Evolutionary conservation across 2,888 invertebrate genomes (phyloP).

Genomic region (Fragum sueziense): DNA sequence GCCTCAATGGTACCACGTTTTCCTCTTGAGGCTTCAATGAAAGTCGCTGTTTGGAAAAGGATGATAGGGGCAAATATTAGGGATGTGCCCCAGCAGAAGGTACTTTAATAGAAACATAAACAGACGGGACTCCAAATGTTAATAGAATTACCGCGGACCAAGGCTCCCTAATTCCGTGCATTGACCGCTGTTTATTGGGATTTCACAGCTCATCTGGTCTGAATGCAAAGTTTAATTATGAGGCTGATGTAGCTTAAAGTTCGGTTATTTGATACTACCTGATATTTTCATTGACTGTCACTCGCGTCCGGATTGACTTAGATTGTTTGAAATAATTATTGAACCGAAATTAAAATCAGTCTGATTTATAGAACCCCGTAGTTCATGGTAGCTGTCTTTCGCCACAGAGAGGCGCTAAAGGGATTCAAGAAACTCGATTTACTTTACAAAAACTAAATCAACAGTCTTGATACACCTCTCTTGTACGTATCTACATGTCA

Average conservation of each 20-base stretch:
- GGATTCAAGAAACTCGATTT: too few species aligned
- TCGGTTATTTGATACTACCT: slow-evolving; percentile 5
- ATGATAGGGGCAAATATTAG: too few species aligned
- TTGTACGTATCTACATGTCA: too few species aligned
- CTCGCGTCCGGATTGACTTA: not conserved
- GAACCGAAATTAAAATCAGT: not conserved
- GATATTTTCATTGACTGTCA: not conserved
- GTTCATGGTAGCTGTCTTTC: too few species aligned
- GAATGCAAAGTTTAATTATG: slow-evolving; percentile 17
- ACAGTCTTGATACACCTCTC: too few species aligned
- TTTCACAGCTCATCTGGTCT: slow-evolving; percentile 22
- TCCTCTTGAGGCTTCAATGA: too few species aligned
- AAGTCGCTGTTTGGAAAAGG: too few species aligned
- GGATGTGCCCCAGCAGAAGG: not conserved
- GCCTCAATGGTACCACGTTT: too few species aligned
- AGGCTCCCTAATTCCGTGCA: not conserved
- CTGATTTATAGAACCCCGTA: too few species aligned
- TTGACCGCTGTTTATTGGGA: slow-evolving; percentile 2
- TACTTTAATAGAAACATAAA: not conserved
- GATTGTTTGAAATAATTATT: not conserved
- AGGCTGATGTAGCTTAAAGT: slow-evolving; percentile 15
- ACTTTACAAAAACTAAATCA: too few species aligned
- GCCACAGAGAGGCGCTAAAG: too few species aligned
- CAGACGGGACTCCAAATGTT: not conserved
- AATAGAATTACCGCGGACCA: slow-evolving; percentile 7